phyloP scores from a whole-genome alignment of 2,797 vertebrate genomes.

The Anolis apletophallus region DNA sequence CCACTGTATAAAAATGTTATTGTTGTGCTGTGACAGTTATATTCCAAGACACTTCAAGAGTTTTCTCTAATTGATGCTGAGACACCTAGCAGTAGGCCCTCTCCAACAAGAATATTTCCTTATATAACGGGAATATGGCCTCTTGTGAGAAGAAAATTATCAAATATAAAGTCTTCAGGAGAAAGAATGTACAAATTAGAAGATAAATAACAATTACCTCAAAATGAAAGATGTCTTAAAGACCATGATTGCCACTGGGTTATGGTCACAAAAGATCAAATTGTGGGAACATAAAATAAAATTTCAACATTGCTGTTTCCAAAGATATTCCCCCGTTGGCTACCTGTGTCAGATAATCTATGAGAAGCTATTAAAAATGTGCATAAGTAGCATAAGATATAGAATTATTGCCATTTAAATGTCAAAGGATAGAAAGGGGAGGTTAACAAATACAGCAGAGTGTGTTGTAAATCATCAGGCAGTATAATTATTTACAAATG shows the following conservation, averaged over 20 bases:
- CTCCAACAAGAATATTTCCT: neutral
- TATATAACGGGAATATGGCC: neutral
- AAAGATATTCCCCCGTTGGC: neutral
- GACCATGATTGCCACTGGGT: neutral
- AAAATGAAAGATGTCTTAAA: constrained; percentile 1
- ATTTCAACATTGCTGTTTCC: constrained; percentile 26
- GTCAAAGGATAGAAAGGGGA: constrained; percentile 5
- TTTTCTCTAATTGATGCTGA: neutral
- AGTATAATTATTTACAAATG: constrained; percentile 28
- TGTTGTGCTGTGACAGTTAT: too few species aligned
- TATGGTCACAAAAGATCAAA: constrained; percentile 22
- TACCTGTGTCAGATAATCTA: constrained; percentile 34
- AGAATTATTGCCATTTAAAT: constrained; percentile 34
- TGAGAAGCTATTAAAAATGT: constrained; percentile 30
- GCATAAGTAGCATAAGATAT: constrained; percentile 12
- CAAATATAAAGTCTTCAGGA: neutral
- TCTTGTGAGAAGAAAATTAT: neutral
- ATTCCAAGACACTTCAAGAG: neutral
- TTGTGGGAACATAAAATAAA: neutral
- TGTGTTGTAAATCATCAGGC: constrained; percentile 25
- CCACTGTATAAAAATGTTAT: neutral
- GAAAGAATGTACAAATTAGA: neutral
- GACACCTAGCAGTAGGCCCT: neutral
- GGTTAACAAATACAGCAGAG: constrained; percentile 20
- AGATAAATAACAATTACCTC: constrained; percentile 20